A percentile compares a stretch with the other conserved stretches of the same genome.
phyloP scores from a whole-genome alignment of 2,888 invertebrate genomes.

The Melanotus villosus region DNA sequence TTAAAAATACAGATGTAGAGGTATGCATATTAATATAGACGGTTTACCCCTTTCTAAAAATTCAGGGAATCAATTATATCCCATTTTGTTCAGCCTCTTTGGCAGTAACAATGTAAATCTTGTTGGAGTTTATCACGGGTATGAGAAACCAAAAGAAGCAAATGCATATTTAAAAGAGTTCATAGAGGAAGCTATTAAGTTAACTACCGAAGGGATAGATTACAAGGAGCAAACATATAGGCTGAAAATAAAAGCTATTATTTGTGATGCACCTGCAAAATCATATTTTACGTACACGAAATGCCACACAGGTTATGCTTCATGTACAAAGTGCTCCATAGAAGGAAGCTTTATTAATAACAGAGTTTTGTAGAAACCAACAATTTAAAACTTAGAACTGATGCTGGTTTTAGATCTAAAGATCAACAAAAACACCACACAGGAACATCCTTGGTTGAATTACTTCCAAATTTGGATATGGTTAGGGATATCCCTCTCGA shows the following conservation, averaged over 20 bases:
- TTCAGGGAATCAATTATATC: background rate
- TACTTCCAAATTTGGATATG: constrained; percentile 18
- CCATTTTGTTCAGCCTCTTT: background rate
- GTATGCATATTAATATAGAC: constrained; percentile 9
- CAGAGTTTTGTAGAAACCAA: constrained; percentile 14
- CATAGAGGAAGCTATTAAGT: constrained; percentile 39
- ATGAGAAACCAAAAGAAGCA: constrained; percentile 43
- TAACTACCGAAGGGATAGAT: constrained; percentile 8
- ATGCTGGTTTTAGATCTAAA: constrained; percentile 22
- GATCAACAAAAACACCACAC: constrained; percentile 36
- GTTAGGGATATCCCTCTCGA: no score
- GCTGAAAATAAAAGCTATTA: constrained; percentile 10
- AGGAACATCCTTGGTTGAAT: constrained; percentile 7
- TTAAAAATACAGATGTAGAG: background rate
- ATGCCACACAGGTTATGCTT: constrained; percentile 32
- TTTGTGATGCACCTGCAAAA: constrained; percentile 31
- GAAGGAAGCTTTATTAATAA: constrained; percentile 31
- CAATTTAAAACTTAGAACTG: constrained; percentile 29
- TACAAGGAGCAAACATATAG: background rate
- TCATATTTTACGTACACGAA: constrained; percentile 28
- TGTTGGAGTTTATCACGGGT: constrained; percentile 46
- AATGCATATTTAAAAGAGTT: constrained; percentile 44
- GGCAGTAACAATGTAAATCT: constrained; percentile 23
- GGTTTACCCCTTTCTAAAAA: constrained; percentile 20
- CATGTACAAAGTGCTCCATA: constrained; percentile 32